These are phyloP conservation scores for Smittia aterrima DNA, from an alignment of 2,888 invertebrate genomes.

Conservation along the genomic window DNA sequence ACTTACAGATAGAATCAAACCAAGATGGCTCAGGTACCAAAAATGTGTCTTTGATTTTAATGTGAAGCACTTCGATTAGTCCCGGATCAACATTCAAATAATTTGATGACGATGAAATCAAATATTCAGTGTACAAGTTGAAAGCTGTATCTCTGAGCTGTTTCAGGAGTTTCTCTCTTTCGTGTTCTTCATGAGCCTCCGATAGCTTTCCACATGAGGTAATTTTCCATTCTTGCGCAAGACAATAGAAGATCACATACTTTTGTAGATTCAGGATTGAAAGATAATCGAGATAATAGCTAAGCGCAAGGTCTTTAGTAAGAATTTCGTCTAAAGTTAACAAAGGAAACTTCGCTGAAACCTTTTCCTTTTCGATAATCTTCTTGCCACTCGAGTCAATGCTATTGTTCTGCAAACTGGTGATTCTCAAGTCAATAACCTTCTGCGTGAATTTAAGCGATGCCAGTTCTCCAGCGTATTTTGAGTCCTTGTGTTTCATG, in stretches of 20 bases:
- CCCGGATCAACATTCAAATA: conserved; percentile 44
- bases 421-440: conserved; percentile 45
- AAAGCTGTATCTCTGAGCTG: conserved; percentile 44
- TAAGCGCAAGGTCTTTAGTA: conserved; percentile 45
- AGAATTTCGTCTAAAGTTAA: conserved; percentile 45
- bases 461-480: conserved; percentile 44
- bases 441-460: conserved; percentile 45
- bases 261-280: conserved; percentile 45
- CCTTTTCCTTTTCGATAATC: conserved; percentile 16
- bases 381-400: not conserved
- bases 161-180: conserved; percentile 34
- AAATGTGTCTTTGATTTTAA: conserved; percentile 44
- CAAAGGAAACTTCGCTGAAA: conserved; percentile 43
- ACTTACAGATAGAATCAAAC: conserved; percentile 46
- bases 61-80: conserved; percentile 44
- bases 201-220: conserved; percentile 43
- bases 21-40: conserved; percentile 44
- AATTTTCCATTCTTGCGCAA: conserved; percentile 45
- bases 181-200: conserved; percentile 43
- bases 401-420: conserved; percentile 43
- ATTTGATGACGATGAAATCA: conserved; percentile 44
- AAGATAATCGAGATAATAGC: conserved; percentile 46
- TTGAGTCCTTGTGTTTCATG: conserved; percentile 44
- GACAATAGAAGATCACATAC: conserved; percentile 46
- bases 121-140: conserved; percentile 44